These are phyloP conservation scores for Hydrolagus colliei DNA, from an alignment of 2,797 vertebrate genomes.

Conservation along the genomic window DNA sequence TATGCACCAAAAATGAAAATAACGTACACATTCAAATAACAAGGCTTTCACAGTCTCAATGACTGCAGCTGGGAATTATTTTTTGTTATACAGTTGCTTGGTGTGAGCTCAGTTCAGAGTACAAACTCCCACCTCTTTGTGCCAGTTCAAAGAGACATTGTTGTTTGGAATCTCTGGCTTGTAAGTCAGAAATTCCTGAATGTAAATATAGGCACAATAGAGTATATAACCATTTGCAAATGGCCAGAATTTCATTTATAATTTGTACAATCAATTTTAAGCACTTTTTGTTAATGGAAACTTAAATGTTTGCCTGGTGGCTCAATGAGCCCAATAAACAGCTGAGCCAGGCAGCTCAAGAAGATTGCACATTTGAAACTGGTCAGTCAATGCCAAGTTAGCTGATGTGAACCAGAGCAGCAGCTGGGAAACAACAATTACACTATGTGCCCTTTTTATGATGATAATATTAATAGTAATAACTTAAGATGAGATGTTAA, in stretches of 20 bases:
- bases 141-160: conserved; percentile 25
- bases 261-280: too few species aligned
- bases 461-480: too few species aligned
- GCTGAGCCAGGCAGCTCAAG: too few species aligned
- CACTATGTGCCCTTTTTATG: too few species aligned
- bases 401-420: too few species aligned
- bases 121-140: conserved; percentile 10
- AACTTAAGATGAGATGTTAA: too few species aligned
- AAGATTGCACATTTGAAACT: too few species aligned
- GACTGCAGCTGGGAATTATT: not conserved
- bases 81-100: not conserved
- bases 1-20: conserved; percentile 19
- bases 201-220: conserved; percentile 19
- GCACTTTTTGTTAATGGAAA: too few species aligned
- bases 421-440: too few species aligned
- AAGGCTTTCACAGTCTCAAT: not conserved
- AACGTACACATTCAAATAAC: not conserved
- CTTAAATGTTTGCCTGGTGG: too few species aligned
- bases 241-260: conserved; percentile 12
- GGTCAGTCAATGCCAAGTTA: too few species aligned
- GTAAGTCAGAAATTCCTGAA: conserved; percentile 21
- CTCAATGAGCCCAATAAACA: too few species aligned
- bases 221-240: conserved; percentile 3
- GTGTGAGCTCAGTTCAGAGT: not conserved
- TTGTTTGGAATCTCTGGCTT: conserved; percentile 16